Conservation (phyloP, 2,797 vertebrate species). For the Arremon aurantiirostris region DNA sequence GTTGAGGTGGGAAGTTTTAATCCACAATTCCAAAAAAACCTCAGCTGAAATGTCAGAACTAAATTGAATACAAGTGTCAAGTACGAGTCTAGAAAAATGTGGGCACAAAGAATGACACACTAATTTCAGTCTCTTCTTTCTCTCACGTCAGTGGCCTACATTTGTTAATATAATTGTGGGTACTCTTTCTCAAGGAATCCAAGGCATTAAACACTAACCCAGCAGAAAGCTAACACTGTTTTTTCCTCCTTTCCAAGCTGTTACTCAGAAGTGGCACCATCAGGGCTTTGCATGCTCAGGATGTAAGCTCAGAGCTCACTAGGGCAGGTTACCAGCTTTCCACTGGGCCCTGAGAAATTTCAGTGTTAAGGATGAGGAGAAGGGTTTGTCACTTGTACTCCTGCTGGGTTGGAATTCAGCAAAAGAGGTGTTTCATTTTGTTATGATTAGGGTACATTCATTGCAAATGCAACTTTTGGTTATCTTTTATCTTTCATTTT, state of each 20-base stretch:
- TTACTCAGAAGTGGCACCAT: neutral
- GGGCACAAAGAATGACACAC: slow-evolving; percentile 41
- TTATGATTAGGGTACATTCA: neutral
- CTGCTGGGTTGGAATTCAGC: neutral
- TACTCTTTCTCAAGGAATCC: neutral
- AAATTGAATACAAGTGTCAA: slow-evolving; percentile 42
- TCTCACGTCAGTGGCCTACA: slow-evolving; percentile 8
- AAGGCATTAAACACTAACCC: neutral
- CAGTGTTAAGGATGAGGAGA: neutral
- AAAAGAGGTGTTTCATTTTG: neutral
- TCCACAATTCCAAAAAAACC: slow-evolving; percentile 20
- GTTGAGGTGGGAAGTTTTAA: slow-evolving; percentile 50
- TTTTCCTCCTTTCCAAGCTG: neutral
- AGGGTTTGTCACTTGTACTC: neutral
- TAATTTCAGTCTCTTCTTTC: slow-evolving; percentile 23
- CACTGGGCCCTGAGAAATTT: neutral
- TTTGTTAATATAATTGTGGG: slow-evolving; percentile 15
- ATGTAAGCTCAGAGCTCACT: neutral
- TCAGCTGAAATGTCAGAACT: slow-evolving; percentile 41
- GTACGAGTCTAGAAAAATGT: slow-evolving; percentile 32
- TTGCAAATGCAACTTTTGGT: neutral
- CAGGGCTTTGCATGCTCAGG: neutral
- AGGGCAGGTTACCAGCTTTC: neutral
- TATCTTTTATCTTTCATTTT: neutral
- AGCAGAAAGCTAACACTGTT: neutral